Evolutionary conservation across 2,113 vertebrate species (phyloP), one percentile per base, ranked within the genome.

Genomic region (Labrus mixtus): DNA sequence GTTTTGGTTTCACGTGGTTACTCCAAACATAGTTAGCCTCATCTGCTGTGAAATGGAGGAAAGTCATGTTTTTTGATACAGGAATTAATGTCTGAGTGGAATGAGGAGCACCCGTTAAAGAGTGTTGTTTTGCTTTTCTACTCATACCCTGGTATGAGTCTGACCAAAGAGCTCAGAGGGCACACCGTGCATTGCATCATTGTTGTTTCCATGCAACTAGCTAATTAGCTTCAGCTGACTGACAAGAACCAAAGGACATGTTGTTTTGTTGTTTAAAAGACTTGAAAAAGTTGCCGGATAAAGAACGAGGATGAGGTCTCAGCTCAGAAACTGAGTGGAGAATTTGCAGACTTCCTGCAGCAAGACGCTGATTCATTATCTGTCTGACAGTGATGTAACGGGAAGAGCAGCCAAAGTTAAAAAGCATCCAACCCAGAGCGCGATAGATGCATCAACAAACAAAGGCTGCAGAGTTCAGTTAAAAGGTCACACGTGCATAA

Each of bases 111-210:
- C 10, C 43, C 23, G 41, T 23, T 19, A 45, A 6, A 20, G 58
- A n/a, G 29, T 33, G 29, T 33, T 43, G 54, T 63, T 55, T 37
- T 39, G 51, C 43, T 29, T 78, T 43, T 51, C 12, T 67, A 0
- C 22, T 71, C 33, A 25, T 36, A 6, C n/a, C 4, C n/a, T 6
- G 41, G 19, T 43, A 51, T 19, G 29, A 33, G 58, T 59, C 59
- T 53, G 36, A 64, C 55, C 65, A 48, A 36, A 54, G 19, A 73
- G 57, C 50, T 45, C 16, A 82, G 77, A 70, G 69, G 55, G 46
- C 55, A 64, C 43, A 13, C 37, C 19, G 6, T 61, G 29, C 12
- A 15, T 39, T 43, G 29, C 56, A 22, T 68, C 36, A 53, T 23
- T 61, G 7, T 37, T 53, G 60, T 75, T 64, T 37, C 53, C 45